Base-by-base conservation (phyloP, 2,888 invertebrate species). In the Diarsia rubi region DNA sequence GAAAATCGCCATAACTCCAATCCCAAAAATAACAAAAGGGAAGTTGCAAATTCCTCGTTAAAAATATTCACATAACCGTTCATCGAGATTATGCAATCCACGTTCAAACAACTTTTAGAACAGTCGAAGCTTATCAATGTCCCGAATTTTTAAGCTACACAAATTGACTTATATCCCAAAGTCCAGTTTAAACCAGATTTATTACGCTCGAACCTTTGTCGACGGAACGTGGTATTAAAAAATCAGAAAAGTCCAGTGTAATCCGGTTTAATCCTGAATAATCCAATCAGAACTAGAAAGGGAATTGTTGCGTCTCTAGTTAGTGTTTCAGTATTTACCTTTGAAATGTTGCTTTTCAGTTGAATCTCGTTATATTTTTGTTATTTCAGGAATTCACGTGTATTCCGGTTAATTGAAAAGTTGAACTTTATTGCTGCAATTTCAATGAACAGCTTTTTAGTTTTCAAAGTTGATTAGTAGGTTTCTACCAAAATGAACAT, bases 271-370 rank as follows among this genome's bases (percentile, higher is more conserved):
- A 83, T 73, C 86, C 75, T 57, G 78, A 73, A 57, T 88, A 87
- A 87, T 86, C 88, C 88, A 85, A 87, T 86, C 87, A 83, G 57
- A 62, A 73, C 71, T 57, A 42, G 64, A 68, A 68, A 75, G 44
- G 70, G 65, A 3, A 24, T 14, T 62, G 79, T 84, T 85, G 68
- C 83, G 79, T 77, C 71, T 47, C 66, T 68, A 73, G 79, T 85
- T 76, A 66, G 79, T 69, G 69, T 60, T 78, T 45, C 44, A 57
- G 68, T 68, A 62, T 65, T 75, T 70, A 57, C 31, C 57, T 73
- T 67, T 37, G 67, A 47, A 60, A 47, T 49, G 44, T n/a, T 49
- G 16, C 31, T 42, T 69, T 71, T 52, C 24, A 54, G 52, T 27
- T 47, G 31, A 21, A 73, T 63, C 16, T 11, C 14, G 67, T 83